A percentile compares a stretch with the other conserved stretches of the same genome.
phyloP scores from a whole-genome alignment of 2,113 vertebrate genomes.

The Camarhynchus parvulus region DNA sequence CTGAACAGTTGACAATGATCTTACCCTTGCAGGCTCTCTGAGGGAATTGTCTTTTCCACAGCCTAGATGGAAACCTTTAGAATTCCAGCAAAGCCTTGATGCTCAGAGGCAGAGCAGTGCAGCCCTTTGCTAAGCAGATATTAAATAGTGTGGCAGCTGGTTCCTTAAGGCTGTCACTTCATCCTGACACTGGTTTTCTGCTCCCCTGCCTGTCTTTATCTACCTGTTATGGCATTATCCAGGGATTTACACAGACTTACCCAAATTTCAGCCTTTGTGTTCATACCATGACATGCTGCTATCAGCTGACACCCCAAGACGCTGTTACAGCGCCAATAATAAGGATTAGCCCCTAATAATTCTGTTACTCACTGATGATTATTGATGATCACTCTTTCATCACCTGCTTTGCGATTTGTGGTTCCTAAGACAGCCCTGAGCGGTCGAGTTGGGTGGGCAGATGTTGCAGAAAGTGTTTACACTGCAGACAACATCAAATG shows the following conservation, averaged over 20 bases:
- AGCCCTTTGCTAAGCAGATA: not conserved
- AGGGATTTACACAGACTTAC: not conserved
- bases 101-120: not conserved
- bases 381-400: not conserved
- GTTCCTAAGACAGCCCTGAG: not conserved
- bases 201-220: not conserved
- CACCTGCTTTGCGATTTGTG: not conserved
- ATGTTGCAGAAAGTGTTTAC: not conserved
- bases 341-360: not conserved
- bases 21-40: not conserved
- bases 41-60: not conserved
- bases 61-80: not conserved
- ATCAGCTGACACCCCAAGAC: not conserved
- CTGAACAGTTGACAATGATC: not conserved
- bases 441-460: not conserved
- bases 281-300: not conserved
- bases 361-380: not conserved
- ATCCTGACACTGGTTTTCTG: not conserved
- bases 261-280: not conserved
- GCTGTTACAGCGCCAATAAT: not conserved
- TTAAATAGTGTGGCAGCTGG: not conserved
- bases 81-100: not conserved
- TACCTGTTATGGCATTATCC: fast-evolving
- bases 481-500: not conserved
- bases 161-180: not conserved